Evolutionary conservation across 2,113 vertebrate species (phyloP), one percentile per base, ranked within the genome.

Genomic region (Syrmaticus mikado): DNA sequence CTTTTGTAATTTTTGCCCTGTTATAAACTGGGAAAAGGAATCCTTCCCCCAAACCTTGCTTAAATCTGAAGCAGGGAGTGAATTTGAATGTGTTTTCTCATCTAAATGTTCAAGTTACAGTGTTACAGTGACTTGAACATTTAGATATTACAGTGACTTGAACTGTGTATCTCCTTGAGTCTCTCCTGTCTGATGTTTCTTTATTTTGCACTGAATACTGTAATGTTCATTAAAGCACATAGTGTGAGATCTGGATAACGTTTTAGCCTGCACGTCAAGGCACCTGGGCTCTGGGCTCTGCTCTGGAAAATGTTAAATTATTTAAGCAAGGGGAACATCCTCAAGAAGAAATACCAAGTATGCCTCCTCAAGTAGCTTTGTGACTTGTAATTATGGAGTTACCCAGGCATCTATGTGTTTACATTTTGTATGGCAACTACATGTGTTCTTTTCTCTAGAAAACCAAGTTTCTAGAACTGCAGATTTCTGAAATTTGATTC

Each of bases 41-140:
- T 70, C 25, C 46, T n/a, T 45, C 65, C 34, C 36, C 36, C n/a
- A 50, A 12, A 36, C 46, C 34, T 70, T 70, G 25, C 24, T 70
- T 70, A 70, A 50, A 70, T n/a, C n/a, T 50, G n/a, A 70, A 62
- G 67, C 22, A 70, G 11, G 21, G 82, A 92, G 8, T 40, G 30
- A 76, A 65, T 76, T 57, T 79, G 22, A 27, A 68, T 12, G 28
- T 27, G 2, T 10, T 79, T 84, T 89, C 34, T 91, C 15, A 10
- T 8, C 6, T 30, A 30, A 85, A 6, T 1, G 1, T 8, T 79
- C 15, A 2, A 55, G 25, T 79, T 32, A 1, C n/a, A n/a, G n/a
- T n/a, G n/a, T 19, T 30, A 13, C 40, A 41, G 40, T 41, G 40
- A 41, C 40, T 41, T 41, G 40, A 41, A 20, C 28, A 38, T 38